Evolutionary conservation across 2,797 vertebrate species (phyloP).

Genomic region (Leuciscus waleckii): DNA sequence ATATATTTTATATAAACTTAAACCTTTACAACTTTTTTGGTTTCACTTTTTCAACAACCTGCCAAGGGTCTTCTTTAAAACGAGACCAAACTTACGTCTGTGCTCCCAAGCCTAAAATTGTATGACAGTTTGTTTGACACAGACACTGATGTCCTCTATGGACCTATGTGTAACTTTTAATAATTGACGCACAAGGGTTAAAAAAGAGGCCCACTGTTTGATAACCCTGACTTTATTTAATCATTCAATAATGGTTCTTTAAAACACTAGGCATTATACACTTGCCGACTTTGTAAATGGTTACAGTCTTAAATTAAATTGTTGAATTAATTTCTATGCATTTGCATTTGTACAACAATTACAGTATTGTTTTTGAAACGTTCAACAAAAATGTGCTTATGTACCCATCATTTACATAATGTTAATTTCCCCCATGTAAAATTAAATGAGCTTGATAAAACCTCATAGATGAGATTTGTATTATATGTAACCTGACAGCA

Average conservation of each 20-base stretch:
- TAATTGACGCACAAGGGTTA: not conserved
- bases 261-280: not conserved
- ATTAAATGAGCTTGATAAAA: constrained; percentile 31
- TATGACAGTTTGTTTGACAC: no score
- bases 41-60: no score
- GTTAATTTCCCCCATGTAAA: not conserved
- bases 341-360: not conserved
- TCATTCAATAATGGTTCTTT: not conserved
- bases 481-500: constrained; percentile 44
- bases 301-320: not conserved
- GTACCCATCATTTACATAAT: constrained; percentile 57
- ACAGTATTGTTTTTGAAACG: not conserved
- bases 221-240: not conserved
- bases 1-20: no score
- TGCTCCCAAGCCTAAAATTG: no score
- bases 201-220: not conserved
- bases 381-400: not conserved
- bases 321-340: not conserved
- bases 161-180: no score
- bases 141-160: no score
- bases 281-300: not conserved
- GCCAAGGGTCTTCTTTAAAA: no score
- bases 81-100: no score
- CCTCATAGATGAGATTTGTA: constrained; percentile 4
- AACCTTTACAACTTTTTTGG: no score